Conservation (phyloP, 2,888 invertebrate species). For the Eupithecia subfuscata region DNA sequence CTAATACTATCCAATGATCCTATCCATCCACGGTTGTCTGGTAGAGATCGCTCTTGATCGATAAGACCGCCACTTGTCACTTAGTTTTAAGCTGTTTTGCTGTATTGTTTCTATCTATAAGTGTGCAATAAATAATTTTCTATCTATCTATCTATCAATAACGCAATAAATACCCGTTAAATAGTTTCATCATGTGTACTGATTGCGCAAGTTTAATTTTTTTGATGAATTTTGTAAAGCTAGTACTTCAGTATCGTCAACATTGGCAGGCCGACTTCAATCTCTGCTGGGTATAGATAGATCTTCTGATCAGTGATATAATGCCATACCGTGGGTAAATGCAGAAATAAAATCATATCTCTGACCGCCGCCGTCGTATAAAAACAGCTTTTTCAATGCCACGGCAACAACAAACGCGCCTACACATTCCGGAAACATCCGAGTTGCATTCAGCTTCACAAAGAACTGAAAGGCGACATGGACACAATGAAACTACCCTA, state of each 20-base stretch:
- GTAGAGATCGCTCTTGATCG: too few relatives aligned
- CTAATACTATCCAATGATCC: too few relatives aligned
- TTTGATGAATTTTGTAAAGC: neutral
- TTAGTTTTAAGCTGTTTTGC: too few relatives aligned
- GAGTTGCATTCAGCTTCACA: slow-evolving; percentile 6
- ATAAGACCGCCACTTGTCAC: too few relatives aligned
- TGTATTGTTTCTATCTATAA: too few relatives aligned
- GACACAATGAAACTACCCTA: slow-evolving; percentile 16
- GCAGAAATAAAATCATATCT: neutral
- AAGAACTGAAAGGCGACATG: slow-evolving; percentile 20
- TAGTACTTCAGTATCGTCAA: too few relatives aligned
- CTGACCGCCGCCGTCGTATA: neutral
- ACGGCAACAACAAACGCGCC: neutral
- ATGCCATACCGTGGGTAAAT: neutral
- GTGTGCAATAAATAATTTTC: too few relatives aligned
- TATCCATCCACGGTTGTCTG: too few relatives aligned
- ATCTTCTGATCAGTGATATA: neutral
- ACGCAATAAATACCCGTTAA: neutral
- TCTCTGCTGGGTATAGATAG: neutral
- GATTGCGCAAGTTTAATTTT: neutral
- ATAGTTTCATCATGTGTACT: neutral
- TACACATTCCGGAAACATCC: slow-evolving; percentile 8
- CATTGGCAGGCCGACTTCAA: neutral
- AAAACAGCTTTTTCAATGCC: slow-evolving; percentile 11
- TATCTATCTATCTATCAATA: too few relatives aligned